Evolutionary conservation across 2,888 invertebrate species (phyloP).

Genomic region (Torymus texanus): DNA sequence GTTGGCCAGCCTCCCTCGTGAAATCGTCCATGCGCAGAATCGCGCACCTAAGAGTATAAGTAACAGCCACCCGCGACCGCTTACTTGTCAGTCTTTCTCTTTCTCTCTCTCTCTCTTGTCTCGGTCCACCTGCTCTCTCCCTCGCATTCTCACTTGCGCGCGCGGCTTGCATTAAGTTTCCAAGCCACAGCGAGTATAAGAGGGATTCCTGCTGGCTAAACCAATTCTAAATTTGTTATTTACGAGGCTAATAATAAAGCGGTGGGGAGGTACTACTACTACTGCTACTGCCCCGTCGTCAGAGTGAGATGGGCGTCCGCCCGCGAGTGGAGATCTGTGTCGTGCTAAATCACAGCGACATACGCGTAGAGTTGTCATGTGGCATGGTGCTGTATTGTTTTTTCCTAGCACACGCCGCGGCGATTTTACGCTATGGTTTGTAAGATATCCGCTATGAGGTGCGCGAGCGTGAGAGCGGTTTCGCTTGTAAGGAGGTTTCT

Average conservation of each 20-base stretch:
- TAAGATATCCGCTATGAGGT: no score
- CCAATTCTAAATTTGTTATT: conserved; percentile 50
- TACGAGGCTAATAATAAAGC: conserved; percentile 54
- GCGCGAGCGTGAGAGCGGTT: no score
- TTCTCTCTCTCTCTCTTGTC: conserved; percentile 29
- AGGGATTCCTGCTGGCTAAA: conserved; percentile 33
- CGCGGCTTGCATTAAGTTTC: no score
- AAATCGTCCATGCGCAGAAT: conserved; percentile 17
- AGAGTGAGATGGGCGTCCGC: background rate
- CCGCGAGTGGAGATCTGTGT: conserved; percentile 54
- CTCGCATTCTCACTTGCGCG: conserved; percentile 57
- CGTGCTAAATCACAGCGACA: conserved; percentile 52
- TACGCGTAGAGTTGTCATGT: background rate
- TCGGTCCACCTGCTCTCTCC: conserved; percentile 61
- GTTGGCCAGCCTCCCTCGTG: background rate
- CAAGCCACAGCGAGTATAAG: conserved; percentile 26
- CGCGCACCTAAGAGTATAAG: background rate
- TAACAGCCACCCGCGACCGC: background rate
- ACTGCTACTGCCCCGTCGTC: background rate
- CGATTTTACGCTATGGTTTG: no score
- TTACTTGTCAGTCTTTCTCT: conserved; percentile 49
- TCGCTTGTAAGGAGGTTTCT: no score
- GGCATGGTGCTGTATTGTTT: no score
- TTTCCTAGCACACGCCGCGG: no score
- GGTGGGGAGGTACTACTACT: conserved; percentile 46